A percentile compares a stretch with the other conserved stretches of the same genome.
Conservation (phyloP, 2,888 invertebrate species). For the Drosophila histrio region DNA sequence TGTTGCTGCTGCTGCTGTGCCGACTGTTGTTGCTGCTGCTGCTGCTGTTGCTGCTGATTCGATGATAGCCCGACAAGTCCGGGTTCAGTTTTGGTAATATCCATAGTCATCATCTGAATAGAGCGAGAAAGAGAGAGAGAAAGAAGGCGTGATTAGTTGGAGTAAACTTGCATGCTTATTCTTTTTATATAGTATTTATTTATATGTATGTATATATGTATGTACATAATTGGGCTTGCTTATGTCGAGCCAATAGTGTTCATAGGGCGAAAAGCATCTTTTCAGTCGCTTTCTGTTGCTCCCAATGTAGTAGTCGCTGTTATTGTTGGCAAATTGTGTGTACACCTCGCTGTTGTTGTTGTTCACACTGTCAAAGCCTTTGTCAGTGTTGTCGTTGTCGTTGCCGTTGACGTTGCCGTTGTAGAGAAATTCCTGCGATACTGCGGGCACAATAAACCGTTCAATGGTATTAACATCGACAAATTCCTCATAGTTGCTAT, state of each 20-base stretch:
- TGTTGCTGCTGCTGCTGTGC: conserved; percentile 54
- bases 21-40: conserved; percentile 53
- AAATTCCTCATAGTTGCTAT: not conserved
- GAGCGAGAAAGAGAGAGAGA: not conserved
- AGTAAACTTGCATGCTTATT: not conserved
- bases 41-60: conserved; percentile 64
- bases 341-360: not conserved
- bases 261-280: not conserved
- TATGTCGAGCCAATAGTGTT: conserved; percentile 31
- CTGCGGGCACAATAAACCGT: conserved; percentile 45
- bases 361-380: not conserved
- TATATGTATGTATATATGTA: no score
- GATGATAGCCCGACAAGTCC: conserved; percentile 83
- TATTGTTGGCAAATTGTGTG: not conserved
- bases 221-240: conserved; percentile 26
- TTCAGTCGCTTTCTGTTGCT: not conserved
- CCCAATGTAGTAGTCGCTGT: not conserved
- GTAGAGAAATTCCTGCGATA: not conserved
- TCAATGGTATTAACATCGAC: conserved; percentile 14
- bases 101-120: conserved; percentile 91
- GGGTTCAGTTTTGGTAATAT: conserved; percentile 91
- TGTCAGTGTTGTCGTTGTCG: not conserved
- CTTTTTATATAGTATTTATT: not conserved
- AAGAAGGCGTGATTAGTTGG: not conserved
- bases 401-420: not conserved